Evolutionary conservation across 2,113 vertebrate genomes (phyloP).

Genomic region (Accipiter virgatus): DNA sequence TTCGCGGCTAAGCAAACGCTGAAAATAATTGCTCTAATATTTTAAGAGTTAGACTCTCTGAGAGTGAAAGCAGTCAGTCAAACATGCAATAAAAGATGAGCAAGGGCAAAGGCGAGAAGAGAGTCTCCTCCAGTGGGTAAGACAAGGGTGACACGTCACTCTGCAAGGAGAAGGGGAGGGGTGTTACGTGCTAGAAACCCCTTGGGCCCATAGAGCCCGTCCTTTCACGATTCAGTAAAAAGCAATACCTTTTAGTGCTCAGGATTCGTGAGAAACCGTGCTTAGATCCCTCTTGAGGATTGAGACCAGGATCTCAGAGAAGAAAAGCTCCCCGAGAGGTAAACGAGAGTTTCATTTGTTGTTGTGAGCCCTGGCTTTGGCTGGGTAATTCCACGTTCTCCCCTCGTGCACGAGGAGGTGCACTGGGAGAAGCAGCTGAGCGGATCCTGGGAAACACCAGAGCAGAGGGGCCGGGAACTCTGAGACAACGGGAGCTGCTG

Average conservation of each 20-base stretch:
- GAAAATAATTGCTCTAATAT: background rate
- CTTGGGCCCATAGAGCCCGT: background rate
- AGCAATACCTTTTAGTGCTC: background rate
- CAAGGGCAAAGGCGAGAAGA: background rate
- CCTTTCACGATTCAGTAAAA: background rate
- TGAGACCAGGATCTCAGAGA: background rate
- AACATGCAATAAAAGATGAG: background rate
- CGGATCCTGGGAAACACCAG: background rate
- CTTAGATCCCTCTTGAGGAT: background rate
- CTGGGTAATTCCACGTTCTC: background rate
- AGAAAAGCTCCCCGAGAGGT: background rate
- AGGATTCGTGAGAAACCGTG: background rate
- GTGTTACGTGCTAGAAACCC: background rate
- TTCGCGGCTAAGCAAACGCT: background rate
- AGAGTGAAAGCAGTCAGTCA: background rate
- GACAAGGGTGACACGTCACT: background rate
- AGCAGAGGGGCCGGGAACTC: background rate
- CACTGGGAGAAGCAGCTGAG: background rate
- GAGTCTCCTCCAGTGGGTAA: fast-evolving
- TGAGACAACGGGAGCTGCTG: fast-evolving
- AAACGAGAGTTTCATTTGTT: background rate
- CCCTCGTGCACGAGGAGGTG: background rate
- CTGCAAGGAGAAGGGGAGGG: background rate
- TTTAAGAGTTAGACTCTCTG: background rate
- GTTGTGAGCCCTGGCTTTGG: background rate